Evolutionary conservation across 2,888 invertebrate genomes (phyloP), one percentile per base, ranked within the genome.

Genomic region (Lottia scabra): DNA sequence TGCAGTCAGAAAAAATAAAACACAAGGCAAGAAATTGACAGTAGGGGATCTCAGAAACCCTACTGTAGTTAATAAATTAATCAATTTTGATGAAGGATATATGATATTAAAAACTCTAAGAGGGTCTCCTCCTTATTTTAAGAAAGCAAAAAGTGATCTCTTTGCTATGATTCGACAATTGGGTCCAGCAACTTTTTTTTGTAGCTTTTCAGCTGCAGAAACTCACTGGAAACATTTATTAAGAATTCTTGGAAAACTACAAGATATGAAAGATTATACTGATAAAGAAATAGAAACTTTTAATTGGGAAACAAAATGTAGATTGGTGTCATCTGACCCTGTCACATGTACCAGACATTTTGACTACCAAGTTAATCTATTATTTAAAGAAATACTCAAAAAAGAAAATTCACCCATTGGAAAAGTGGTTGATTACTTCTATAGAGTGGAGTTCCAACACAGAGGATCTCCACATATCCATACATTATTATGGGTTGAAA

Each of bases 381-480:
- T 82, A 46, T 65, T 80, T 16, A 75, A 73, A 13, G 71, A 48
- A 3, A 6, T 65, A 26, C 63, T 78, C 23, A 19, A 73, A 26
- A 56, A 38, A 23, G 62, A 48, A 48, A 26, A 75, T 0, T 73
- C 75, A 27, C 79, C 80, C 30, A 62, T 80, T 30, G 79, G 80
- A 23, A 63, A 77, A 46, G 68, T 79, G 6, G 26, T 43, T 12
- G 80, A 82, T 65, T 80, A 75, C 65, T 78, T 76, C 63, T 80
- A 75, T 68, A 70, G 78, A 27, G 76, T 80, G 15, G 81, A 80
- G 45, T 80, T 79, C 68, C 80, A 82, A 64, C 76, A 77, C 16
- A 69, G 81, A 12, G 83, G 83, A 4, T 78, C 78, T 15, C 81
- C 82, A 10, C 80, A 81, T 71, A 74, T 80, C 8, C 81, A 82